These are phyloP conservation scores for Aspiorhynchus laticeps DNA, from an alignment of 2,113 vertebrate species.

Conservation along the genomic window DNA sequence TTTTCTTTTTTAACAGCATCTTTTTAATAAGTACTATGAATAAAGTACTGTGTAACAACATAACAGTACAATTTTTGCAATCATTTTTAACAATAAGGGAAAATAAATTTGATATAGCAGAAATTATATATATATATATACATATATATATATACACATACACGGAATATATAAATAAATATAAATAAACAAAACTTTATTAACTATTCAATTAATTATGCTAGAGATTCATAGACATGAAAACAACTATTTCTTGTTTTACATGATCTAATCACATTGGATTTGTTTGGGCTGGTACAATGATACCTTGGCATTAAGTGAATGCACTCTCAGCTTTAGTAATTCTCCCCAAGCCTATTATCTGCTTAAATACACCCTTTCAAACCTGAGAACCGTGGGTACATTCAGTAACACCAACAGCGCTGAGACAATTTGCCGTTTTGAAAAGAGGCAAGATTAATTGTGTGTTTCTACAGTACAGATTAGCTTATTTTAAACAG, in stretches of 20 bases:
- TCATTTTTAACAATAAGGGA: too few relatives aligned
- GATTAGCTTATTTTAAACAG: not conserved
- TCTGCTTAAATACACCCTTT: constrained; percentile 39
- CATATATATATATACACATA: too few relatives aligned
- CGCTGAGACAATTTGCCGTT: not conserved
- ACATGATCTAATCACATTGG: not conserved
- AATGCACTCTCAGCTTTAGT: constrained; percentile 37
- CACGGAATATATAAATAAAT: not conserved
- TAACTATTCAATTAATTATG: not conserved
- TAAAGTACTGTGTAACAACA: too few relatives aligned
- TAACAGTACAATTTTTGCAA: too few relatives aligned
- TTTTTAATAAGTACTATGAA: too few relatives aligned
- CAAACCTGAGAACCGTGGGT: constrained; percentile 4
- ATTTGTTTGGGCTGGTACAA: constrained; percentile 19
- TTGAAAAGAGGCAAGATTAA: not conserved
- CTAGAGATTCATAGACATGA: not conserved
- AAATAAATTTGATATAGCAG: too few relatives aligned
- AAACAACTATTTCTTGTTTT: not conserved
- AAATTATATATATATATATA: too few relatives aligned
- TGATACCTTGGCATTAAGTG: constrained; percentile 9
- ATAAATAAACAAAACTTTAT: not conserved
- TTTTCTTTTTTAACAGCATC: too few relatives aligned
- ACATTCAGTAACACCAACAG: not conserved
- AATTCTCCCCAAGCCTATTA: constrained; percentile 36
- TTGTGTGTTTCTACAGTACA: not conserved